These are phyloP conservation scores for Ammodytes marinus DNA, from an alignment of 2,113 vertebrate species.

Conservation along the genomic window DNA sequence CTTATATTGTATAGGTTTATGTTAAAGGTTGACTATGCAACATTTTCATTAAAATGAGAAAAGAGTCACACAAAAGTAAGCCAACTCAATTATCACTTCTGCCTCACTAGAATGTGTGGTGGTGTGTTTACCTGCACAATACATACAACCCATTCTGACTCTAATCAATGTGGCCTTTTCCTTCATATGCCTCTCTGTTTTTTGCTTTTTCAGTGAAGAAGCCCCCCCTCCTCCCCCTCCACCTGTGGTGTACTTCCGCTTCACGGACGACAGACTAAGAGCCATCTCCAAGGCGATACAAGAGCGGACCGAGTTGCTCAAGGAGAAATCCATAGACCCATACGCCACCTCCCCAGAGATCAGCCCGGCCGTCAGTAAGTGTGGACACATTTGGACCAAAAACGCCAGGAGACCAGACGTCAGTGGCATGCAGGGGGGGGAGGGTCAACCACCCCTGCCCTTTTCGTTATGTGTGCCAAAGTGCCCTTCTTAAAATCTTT, in stretches of 20 bases:
- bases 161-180: not conserved
- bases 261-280: constrained; percentile 82
- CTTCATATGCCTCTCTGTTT: not conserved
- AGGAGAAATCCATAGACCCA: constrained; percentile 85
- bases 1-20: no score
- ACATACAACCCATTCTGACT: no score
- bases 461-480: no score
- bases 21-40: no score
- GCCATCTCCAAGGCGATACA: constrained; percentile 75
- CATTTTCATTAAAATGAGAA: no score
- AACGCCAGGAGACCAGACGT: not conserved
- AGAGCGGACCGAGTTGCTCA: constrained; percentile 81
- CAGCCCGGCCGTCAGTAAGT: constrained; percentile 90
- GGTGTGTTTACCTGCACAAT: no score
- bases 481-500: no score
- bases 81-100: no score
- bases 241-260: constrained; percentile 78
- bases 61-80: no score
- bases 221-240: constrained; percentile 19
- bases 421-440: no score
- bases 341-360: constrained; percentile 89
- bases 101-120: no score
- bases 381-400: not conserved
- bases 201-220: constrained; percentile 57
- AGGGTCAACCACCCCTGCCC: no score